These are phyloP conservation scores for Mirounga angustirostris DNA, from an alignment of 2,113 vertebrate species.

Conservation along the genomic window DNA sequence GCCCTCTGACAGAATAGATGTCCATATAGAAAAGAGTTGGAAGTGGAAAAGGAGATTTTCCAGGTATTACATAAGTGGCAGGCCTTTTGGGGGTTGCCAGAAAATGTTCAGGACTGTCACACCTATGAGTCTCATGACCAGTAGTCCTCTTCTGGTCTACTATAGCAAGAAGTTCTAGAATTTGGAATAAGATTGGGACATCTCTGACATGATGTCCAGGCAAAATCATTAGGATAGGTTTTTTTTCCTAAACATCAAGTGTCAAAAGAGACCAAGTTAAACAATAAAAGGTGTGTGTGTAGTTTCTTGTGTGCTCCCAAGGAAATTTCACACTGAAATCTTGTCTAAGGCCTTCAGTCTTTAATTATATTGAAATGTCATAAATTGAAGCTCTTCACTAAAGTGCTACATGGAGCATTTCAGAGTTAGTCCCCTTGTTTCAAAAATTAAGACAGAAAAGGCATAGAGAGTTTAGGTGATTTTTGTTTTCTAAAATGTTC, in stretches of 20 bases:
- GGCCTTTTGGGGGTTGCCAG: neutral
- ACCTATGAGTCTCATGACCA: neutral
- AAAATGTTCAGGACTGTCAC: neutral
- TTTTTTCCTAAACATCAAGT: conserved; percentile 7
- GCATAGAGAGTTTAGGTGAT: neutral
- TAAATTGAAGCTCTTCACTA: neutral
- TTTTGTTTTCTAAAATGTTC: neutral
- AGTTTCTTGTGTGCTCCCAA: neutral
- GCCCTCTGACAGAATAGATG: neutral
- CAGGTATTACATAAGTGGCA: neutral
- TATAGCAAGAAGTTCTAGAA: neutral
- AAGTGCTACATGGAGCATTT: neutral
- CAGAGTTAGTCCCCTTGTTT: neutral
- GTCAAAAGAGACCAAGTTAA: neutral
- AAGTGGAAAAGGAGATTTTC: neutral
- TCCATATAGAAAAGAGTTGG: neutral
- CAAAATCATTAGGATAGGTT: neutral
- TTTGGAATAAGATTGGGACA: neutral
- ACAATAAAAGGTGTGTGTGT: neutral
- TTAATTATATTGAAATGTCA: neutral
- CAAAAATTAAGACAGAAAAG: neutral
- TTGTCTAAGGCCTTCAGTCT: neutral
- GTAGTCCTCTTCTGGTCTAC: neutral
- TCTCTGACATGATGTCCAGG: neutral
- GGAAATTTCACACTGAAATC: neutral